Evolutionary conservation across 2,113 vertebrate genomes (phyloP).

Genomic region (Podarcis raffonei): DNA sequence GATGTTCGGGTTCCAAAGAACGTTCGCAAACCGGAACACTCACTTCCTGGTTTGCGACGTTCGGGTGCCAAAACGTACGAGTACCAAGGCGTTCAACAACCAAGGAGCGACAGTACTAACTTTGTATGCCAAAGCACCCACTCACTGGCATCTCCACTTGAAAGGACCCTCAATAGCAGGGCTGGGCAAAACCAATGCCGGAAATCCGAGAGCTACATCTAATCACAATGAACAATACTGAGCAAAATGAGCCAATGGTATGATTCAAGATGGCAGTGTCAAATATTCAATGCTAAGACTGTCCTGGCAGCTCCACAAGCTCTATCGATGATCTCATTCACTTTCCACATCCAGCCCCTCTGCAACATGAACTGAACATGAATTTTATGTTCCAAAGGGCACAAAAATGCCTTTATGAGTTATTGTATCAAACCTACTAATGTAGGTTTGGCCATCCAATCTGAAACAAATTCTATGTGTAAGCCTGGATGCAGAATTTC

Average conservation of each 20-base stretch:
- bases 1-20: too few species aligned
- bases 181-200: background rate
- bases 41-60: too few species aligned
- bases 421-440: background rate
- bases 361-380: background rate
- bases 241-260: background rate
- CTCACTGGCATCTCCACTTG: background rate
- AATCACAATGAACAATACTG: background rate
- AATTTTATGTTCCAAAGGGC: background rate
- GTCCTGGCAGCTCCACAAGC: background rate
- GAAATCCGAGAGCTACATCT: background rate
- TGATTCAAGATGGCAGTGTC: background rate
- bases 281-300: background rate
- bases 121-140: background rate
- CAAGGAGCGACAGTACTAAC: too few species aligned
- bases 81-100: too few species aligned
- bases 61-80: too few species aligned
- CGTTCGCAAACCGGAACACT: too few species aligned
- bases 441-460: background rate
- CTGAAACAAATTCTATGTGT: background rate
- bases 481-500: background rate
- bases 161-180: background rate
- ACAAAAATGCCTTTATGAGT: background rate
- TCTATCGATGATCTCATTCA: too few species aligned
- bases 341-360: too few species aligned